These are phyloP conservation scores for Camelus dromedarius DNA, from an alignment of 2,113 vertebrate species.

Conservation along the genomic window DNA sequence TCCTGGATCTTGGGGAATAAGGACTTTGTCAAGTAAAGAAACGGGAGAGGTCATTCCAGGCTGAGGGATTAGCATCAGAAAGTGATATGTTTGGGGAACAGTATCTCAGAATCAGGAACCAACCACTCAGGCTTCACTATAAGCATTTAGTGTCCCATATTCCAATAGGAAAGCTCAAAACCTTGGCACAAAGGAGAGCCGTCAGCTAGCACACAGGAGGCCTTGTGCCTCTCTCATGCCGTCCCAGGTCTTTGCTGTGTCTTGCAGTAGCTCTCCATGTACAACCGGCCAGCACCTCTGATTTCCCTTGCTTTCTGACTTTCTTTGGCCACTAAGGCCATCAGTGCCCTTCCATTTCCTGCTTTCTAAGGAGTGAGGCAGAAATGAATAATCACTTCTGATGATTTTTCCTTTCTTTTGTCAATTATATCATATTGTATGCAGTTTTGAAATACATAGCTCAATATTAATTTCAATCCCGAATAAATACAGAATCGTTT, in stretches of 20 bases:
- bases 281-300: not conserved
- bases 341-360: not conserved
- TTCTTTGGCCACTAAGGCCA: not conserved
- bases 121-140: not conserved
- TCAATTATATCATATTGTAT: not conserved
- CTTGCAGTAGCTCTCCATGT: not conserved
- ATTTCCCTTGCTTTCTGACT: not conserved
- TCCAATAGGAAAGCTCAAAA: not conserved
- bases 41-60: not conserved
- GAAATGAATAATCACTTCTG: conserved; percentile 15
- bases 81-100: not conserved
- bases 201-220: not conserved
- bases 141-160: not conserved
- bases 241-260: not conserved
- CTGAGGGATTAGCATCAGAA: not conserved
- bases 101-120: not conserved
- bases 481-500: conserved; percentile 54
- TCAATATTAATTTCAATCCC: not conserved
- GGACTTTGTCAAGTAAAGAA: conserved; percentile 42
- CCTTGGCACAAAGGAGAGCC: not conserved
- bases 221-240: not conserved
- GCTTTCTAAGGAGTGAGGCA: not conserved
- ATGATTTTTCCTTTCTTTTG: conserved; percentile 67
- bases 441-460: conserved; percentile 32
- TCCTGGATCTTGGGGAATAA: not conserved